Evolutionary conservation across 2,113 vertebrate genomes (phyloP), one percentile per base, ranked within the genome.

Genomic region (Anolis sagrei): DNA sequence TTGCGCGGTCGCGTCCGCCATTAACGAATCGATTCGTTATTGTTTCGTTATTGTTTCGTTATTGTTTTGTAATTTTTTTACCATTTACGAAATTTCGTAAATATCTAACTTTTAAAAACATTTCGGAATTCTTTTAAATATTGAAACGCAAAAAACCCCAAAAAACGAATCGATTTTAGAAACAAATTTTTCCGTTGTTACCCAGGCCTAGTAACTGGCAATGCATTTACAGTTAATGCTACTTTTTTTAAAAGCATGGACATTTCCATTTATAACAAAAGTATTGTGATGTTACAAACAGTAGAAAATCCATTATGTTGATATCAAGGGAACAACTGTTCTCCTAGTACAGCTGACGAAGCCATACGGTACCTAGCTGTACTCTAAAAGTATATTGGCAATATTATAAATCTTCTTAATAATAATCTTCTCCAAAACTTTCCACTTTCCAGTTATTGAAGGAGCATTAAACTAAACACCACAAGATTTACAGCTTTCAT

Each of bases 351-450:
- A 87, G 80, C 48, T 87, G 54, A 54, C 88, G 69, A 0, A 0
- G 36, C 54, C 34, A 79, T 84, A 25, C 8, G 83, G 14, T 3
- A 0, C 81, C 29, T 91, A 39, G 81, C 76, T 79, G 18, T 85
- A 54, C 27, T 58, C 10, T 0, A 0, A 85, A 90, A 84, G 8
- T 72, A 86, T 18, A 34, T 8, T 10, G 72, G 16, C 1, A 76
- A 70, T 54, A 64, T 79, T 81, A 79, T 73, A 94, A 85, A 84
- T 87, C 36, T 87, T 90, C 68, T 10, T 75, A 76, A 84, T 86
- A 89, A 89, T 86, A 89, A 89, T 85, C 2, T 88, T 86, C 19
- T 62, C 36, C 48, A 81, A 86, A 90, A 84, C 7, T 79, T 92
- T 90, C 49, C 39, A 49, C 29, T 77, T 58, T 82, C n/a, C 19